Evolutionary conservation across 2,113 vertebrate genomes (phyloP).

Genomic region (Prunella fulvescens): DNA sequence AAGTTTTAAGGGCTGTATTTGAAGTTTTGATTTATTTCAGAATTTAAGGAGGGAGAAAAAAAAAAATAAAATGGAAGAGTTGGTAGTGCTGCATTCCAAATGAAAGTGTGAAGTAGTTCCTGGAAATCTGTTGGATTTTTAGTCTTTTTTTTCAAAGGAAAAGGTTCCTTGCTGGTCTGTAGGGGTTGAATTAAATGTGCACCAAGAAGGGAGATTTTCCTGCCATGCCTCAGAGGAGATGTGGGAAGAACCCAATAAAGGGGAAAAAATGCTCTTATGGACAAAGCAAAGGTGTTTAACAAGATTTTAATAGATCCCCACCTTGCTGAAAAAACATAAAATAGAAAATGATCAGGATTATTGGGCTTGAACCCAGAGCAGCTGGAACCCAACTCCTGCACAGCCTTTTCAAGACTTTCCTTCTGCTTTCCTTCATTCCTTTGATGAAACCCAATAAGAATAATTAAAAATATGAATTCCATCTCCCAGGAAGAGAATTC

Average conservation of each 20-base stretch:
- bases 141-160: neutral
- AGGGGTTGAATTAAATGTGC: neutral
- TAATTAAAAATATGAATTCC: neutral
- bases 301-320: neutral
- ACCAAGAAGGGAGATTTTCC: neutral
- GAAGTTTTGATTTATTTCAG: constrained; percentile 1
- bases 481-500: neutral
- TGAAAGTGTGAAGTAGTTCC: constrained; percentile 6
- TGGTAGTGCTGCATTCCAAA: neutral
- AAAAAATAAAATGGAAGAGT: neutral
- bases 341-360: neutral
- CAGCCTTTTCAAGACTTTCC: neutral
- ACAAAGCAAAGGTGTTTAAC: neutral
- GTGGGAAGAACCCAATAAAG: neutral
- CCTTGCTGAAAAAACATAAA: neutral
- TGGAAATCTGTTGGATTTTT: neutral
- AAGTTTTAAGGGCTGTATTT: neutral
- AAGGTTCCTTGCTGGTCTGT: neutral
- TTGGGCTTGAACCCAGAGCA: neutral
- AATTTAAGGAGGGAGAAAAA: neutral
- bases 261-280: neutral
- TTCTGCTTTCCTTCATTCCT: neutral
- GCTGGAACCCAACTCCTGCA: neutral
- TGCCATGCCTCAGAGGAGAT: neutral
- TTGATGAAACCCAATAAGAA: neutral